Percentiles rank a stretch among this genome's conserved stretches.
These are phyloP conservation scores for Melanostoma mellinum DNA, from an alignment of 2,888 invertebrate species.

Conservation along the genomic window DNA sequence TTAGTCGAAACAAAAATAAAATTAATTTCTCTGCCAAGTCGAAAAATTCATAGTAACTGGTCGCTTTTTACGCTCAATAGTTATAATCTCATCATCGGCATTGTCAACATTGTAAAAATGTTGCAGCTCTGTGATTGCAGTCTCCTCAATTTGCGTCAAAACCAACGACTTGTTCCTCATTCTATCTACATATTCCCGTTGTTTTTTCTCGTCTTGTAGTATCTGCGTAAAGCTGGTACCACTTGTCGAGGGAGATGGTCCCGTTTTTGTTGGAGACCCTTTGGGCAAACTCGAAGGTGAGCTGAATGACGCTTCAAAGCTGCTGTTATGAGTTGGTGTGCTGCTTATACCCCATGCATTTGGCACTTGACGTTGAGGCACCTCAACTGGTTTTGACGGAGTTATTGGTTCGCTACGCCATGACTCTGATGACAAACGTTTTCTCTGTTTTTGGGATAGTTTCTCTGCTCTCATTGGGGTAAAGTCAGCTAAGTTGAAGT, in stretches of 20 bases:
- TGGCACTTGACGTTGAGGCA: conserved; percentile 70
- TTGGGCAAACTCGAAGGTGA: conserved; percentile 60
- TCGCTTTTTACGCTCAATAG: conserved; percentile 82
- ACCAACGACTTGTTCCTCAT: conserved; percentile 88
- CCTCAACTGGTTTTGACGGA: conserved; percentile 73
- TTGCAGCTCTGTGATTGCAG: conserved; percentile 90
- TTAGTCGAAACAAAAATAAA: neutral
- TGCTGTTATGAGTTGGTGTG: conserved; percentile 76
- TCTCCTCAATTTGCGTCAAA: conserved; percentile 93
- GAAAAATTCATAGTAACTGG: conserved; percentile 79
- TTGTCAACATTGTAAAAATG: conserved; percentile 89
- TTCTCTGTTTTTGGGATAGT: conserved; percentile 85
- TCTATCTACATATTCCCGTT: conserved; percentile 87
- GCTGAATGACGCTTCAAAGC: conserved; percentile 77
- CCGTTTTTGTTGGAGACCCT: conserved; percentile 36
- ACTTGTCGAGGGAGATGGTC: conserved; percentile 74
- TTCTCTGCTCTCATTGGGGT: conserved; percentile 79
- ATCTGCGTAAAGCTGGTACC: conserved; percentile 84
- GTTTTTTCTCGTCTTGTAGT: conserved; percentile 88
- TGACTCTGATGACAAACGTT: conserved; percentile 82
- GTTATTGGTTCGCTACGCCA: conserved; percentile 75
- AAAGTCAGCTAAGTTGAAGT: conserved; percentile 78
- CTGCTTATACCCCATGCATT: conserved; percentile 78
- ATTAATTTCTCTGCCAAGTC: conserved; percentile 76
- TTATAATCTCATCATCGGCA: conserved; percentile 88